Evolutionary conservation across 1,140 invertebrate species (phyloP), one percentile per base, ranked within the genome.

Genomic region (Drosophila sp.): DNA sequence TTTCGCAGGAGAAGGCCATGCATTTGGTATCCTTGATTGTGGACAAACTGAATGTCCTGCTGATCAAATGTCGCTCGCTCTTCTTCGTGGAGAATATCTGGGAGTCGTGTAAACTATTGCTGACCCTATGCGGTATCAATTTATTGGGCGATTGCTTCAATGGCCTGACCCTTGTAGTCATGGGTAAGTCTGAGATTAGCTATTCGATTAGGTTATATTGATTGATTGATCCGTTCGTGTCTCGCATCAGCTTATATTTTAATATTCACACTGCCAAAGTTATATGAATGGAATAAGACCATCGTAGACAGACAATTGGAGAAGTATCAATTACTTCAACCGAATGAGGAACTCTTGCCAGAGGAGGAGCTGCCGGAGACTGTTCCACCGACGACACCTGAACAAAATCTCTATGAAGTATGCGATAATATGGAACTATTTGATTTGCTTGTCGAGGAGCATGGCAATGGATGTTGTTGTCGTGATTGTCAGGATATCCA

Each of bases 241-340:
- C 5, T n/a, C 4, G 5, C 27, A 2, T 1, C 30, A 80, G 80
- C 29, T 8, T 60, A 80, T n/a, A 4, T 86, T 1, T 8, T 70
- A 3, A 38, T 87, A 4, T 86, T 86, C 27, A 87, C 82, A 3
- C 3, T 86, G 54, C 82, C 82, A 25, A 87, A 86, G 27, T 17
- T 87, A 0, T 87, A 86, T 41, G 72, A 69, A 17, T 71, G 57
- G 60, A 70, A 87, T 29, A 70, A 76, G 55, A 23, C 61, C 1
- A 3, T 62, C 0, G 57, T 86, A 5, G 61, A 86, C 11, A 38
- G 10, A 29, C 76, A 76, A 8, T 38, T 85, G 23, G 7, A 47
- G 4, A 70, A 76, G 40, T 25, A 55, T 1, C 35, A 6, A 10
- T 2, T 47, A 2, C 17, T 33, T 0, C 47, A 23, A 1, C 11